Conservation (phyloP, 64 coral and sea anemone species). For the Montipora cactus region DNA sequence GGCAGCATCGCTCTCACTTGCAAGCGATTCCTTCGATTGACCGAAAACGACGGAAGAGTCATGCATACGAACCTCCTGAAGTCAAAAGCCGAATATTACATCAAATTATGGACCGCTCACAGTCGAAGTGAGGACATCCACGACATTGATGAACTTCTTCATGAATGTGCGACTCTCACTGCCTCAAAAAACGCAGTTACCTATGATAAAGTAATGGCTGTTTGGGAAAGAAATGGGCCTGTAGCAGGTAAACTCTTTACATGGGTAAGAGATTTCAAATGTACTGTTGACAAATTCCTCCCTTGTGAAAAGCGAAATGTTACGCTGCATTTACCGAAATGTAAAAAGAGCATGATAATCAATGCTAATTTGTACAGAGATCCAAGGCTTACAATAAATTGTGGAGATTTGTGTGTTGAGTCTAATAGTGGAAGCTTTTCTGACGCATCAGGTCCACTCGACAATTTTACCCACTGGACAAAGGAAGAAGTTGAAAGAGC, state of each 20-base stretch:
- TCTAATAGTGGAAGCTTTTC: background rate
- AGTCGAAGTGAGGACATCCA: background rate
- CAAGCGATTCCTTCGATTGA: constrained; percentile 47
- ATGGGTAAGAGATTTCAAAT: background rate
- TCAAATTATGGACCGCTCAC: background rate
- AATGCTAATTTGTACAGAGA: constrained; percentile 10
- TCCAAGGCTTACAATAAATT: background rate
- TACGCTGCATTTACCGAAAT: constrained; percentile 44
- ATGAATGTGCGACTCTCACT: background rate
- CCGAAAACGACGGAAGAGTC: background rate
- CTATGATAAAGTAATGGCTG: constrained; percentile 10
- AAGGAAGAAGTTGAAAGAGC: background rate
- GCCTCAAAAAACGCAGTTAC: background rate
- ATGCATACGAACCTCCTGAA: constrained; percentile 22
- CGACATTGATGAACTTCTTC: background rate
- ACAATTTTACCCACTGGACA: constrained; percentile 12
- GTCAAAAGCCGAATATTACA: constrained; percentile 59
- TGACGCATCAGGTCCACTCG: background rate
- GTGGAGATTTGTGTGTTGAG: constrained; percentile 52
- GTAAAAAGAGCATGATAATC: constrained; percentile 43
- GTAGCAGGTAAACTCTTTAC: constrained; percentile 50
- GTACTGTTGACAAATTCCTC: background rate
- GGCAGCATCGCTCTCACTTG: constrained; percentile 59
- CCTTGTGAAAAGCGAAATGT: background rate
- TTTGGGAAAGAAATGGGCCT: constrained; percentile 13